phyloP scores from a whole-genome alignment of 2,888 invertebrate genomes.

The Hybos culiciformis region DNA sequence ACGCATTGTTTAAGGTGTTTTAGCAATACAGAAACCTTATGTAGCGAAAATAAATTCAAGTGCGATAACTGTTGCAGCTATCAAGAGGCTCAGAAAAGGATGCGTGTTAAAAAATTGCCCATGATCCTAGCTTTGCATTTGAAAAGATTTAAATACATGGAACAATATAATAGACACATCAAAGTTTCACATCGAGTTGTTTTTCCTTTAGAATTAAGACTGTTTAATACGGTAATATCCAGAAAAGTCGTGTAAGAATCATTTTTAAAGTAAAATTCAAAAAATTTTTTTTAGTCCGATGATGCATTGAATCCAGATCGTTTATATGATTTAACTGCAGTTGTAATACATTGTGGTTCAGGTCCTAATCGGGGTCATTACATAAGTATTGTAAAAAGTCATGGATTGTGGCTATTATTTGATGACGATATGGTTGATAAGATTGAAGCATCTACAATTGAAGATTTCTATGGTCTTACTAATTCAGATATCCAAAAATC shows the following conservation, averaged over 20 bases:
- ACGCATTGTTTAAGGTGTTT: slow-evolving; percentile 96
- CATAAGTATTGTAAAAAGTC: slow-evolving; percentile 98
- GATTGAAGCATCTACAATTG: slow-evolving; percentile 97
- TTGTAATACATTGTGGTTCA: slow-evolving; percentile 98
- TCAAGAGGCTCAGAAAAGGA: slow-evolving; percentile 97
- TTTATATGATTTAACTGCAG: slow-evolving; percentile 95
- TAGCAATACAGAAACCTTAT: slow-evolving; percentile 95
- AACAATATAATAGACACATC: slow-evolving; percentile 95
- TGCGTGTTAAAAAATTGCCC: slow-evolving; percentile 96
- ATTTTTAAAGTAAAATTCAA: too few species aligned
- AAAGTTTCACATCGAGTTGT: slow-evolving; percentile 99
- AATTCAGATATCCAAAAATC: slow-evolving; percentile 98
- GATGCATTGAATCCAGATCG: slow-evolving; percentile 97
- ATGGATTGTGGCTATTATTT: slow-evolving; percentile 98
- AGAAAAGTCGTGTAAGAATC: too few species aligned
- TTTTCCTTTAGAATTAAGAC: slow-evolving; percentile 90
- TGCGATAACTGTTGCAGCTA: slow-evolving; percentile 99
- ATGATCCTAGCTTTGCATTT: slow-evolving; percentile 95
- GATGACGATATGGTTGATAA: slow-evolving; percentile 99
- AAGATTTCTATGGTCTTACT: slow-evolving; percentile 98
- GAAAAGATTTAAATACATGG: slow-evolving; percentile 95
- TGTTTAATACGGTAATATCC: slow-evolving; percentile 98
- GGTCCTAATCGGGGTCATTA: slow-evolving; percentile 99
- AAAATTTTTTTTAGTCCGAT: too few species aligned
- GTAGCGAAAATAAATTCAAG: slow-evolving; percentile 98